phyloP scores from a whole-genome alignment of 2,888 invertebrate species.

The Rhorus exstirpatorius region DNA sequence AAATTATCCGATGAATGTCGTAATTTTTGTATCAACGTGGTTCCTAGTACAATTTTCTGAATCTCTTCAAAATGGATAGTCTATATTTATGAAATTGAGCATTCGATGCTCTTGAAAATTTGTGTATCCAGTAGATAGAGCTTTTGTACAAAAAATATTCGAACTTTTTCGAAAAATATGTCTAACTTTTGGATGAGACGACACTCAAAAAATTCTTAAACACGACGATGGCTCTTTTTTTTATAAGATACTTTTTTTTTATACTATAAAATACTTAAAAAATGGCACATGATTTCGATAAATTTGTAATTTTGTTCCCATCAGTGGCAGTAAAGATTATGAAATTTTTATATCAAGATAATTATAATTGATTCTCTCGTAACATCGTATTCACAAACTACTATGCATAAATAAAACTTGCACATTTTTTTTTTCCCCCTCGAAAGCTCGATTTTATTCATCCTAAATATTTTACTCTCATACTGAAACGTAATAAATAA shows the following conservation, averaged over 20 bases:
- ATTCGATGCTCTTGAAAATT: too few relatives aligned
- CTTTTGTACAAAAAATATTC: neutral
- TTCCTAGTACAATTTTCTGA: too few relatives aligned
- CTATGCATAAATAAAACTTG: neutral
- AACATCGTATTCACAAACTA: neutral
- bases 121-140: too few relatives aligned
- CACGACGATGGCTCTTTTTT: neutral
- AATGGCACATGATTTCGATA: constrained; percentile 23
- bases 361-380: neutral
- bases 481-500: constrained; percentile 27
- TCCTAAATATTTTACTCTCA: neutral
- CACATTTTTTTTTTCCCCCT: neutral
- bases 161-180: neutral
- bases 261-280: constrained; percentile 12
- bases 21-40: too few relatives aligned
- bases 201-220: neutral
- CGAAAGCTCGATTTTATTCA: neutral
- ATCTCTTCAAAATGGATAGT: too few relatives aligned
- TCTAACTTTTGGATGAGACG: neutral
- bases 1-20: too few relatives aligned
- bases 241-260: constrained; percentile 11
- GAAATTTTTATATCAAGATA: constrained; percentile 2
- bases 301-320: neutral
- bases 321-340: neutral
- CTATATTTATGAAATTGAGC: too few relatives aligned